Evolutionary conservation across 2,797 vertebrate species (phyloP).

Genomic region (Zalophus californianus): DNA sequence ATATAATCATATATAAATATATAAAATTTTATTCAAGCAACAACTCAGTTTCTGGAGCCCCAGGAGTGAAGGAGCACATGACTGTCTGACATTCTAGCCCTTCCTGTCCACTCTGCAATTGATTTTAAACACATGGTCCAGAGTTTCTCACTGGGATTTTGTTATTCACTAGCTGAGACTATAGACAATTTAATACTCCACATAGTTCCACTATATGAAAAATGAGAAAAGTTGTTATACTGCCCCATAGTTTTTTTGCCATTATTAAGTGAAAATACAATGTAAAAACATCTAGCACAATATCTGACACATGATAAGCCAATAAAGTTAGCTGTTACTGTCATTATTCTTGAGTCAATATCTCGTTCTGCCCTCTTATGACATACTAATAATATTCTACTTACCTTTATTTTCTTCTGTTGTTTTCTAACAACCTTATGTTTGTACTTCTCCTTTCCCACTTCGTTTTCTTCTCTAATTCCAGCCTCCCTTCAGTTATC

Average conservation of each 20-base stretch:
- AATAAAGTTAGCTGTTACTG: neutral
- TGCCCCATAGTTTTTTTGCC: neutral
- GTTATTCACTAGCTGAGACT: neutral
- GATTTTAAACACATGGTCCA: neutral
- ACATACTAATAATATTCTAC: neutral
- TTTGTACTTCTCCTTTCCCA: neutral
- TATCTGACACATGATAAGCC: neutral
- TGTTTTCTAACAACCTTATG: neutral
- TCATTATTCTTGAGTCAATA: neutral
- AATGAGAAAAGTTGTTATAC: neutral
- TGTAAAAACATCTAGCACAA: neutral
- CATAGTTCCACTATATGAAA: neutral
- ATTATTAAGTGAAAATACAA: neutral
- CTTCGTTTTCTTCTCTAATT: neutral
- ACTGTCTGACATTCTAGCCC: rapidly evolving
- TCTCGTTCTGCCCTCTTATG: neutral
- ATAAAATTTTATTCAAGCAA: neutral
- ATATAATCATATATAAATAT: neutral
- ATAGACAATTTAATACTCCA: neutral
- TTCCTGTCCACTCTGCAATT: neutral
- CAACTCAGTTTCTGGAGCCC: neutral
- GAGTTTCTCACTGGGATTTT: neutral
- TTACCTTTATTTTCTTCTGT: neutral
- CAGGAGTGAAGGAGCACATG: neutral
- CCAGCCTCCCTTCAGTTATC: no score